These are phyloP conservation scores for Acridotheres tristis DNA, from an alignment of 2,797 vertebrate species.

Conservation along the genomic window DNA sequence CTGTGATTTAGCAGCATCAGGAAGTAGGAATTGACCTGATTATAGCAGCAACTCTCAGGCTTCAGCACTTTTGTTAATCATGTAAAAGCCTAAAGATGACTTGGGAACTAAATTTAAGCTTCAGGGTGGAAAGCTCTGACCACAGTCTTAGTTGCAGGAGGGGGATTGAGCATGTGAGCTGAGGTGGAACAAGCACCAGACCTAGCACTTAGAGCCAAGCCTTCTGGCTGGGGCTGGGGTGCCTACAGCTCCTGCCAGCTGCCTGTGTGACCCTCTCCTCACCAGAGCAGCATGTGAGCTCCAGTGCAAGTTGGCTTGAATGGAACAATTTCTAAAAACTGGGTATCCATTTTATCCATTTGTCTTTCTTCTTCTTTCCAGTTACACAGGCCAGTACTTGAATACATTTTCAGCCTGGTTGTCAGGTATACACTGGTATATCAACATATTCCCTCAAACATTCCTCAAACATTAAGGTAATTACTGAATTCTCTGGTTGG, in stretches of 20 bases:
- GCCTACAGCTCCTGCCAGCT: not conserved
- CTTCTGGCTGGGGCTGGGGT: not conserved
- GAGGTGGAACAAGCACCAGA: not conserved
- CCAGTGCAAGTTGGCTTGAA: not conserved
- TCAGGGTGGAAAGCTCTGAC: not conserved
- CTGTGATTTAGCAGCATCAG: not conserved
- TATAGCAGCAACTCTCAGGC: not conserved
- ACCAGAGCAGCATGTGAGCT: accelerated
- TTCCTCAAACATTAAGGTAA: not conserved
- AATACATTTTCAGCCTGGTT: not conserved
- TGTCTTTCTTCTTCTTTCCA: not conserved
- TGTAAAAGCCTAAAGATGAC: not conserved
- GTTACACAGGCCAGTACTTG: not conserved
- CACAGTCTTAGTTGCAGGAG: not conserved
- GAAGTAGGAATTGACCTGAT: constrained; percentile 9
- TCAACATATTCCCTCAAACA: not conserved
- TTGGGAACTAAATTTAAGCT: not conserved
- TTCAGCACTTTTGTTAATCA: constrained; percentile 28
- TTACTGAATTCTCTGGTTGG: not conserved
- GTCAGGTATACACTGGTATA: not conserved
- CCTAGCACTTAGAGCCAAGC: not conserved
- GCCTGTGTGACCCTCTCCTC: not conserved
- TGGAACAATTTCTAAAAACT: not conserved
- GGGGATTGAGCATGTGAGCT: not conserved
- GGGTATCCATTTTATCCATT: not conserved